These are phyloP conservation scores for Platyura marginata DNA, from an alignment of 1,140 invertebrate genomes.

Conservation along the genomic window DNA sequence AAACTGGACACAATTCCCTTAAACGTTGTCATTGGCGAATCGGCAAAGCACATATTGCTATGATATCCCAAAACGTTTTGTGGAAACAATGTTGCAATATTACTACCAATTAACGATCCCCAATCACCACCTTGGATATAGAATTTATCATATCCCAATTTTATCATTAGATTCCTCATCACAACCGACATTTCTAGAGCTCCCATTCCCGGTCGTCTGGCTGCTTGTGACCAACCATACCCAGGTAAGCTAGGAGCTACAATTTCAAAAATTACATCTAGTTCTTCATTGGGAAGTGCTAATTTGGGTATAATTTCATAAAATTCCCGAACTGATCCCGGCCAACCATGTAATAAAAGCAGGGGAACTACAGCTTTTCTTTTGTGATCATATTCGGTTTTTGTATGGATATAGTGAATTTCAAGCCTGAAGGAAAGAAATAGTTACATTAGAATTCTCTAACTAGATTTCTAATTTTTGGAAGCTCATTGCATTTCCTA, in stretches of 20 bases:
- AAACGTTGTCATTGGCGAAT: conserved; percentile 7
- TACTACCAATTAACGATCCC: conserved; percentile 39
- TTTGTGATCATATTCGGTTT: conserved; percentile 29
- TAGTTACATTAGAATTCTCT: no score
- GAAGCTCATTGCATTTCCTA: not conserved
- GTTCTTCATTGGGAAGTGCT: conserved; percentile 29
- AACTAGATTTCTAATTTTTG: not conserved
- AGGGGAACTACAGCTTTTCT: conserved; percentile 32
- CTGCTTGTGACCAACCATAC: conserved; percentile 47
- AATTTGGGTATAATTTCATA: conserved; percentile 56
- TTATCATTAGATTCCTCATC: conserved; percentile 64
- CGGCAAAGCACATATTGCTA: conserved; percentile 32
- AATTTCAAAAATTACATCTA: conserved; percentile 53
- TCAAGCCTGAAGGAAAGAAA: conserved; percentile 32
- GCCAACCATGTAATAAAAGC: conserved; percentile 76
- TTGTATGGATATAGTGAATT: conserved; percentile 52
- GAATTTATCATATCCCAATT: conserved; percentile 56
- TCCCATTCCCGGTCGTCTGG: conserved; percentile 39
- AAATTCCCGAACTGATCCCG: conserved; percentile 73
- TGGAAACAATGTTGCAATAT: conserved; percentile 50
- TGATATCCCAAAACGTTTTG: conserved; percentile 41
- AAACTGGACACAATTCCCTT: conserved; percentile 26
- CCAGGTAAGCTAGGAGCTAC: conserved; percentile 67
- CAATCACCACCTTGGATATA: conserved; percentile 74
- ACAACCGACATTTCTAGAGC: conserved; percentile 44